Base-by-base conservation (phyloP, 2,888 invertebrate species). In the Chalcis sispes region DNA sequence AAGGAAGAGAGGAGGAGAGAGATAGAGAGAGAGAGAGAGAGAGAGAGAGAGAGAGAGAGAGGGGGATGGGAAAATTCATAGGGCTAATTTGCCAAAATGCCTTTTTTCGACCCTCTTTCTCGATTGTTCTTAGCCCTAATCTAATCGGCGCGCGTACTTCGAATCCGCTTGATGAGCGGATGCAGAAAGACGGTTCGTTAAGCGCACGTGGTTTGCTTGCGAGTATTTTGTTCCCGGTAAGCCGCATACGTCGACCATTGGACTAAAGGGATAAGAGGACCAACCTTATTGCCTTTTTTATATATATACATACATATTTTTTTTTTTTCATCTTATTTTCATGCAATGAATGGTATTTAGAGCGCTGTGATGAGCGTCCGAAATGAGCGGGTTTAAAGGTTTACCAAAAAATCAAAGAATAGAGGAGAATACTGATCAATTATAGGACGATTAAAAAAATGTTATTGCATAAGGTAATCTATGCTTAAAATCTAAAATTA, bases 71-170 rank as follows among this genome's bases (percentile, higher is more conserved):
- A n/a, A n/a, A n/a, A n/a, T n/a, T n/a, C n/a, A n/a, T n/a, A n/a
- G 70, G 65, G 71, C 77, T 82, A 82, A 84, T 83, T 83, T 81
- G 65, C 77, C 72, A 78, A 79, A 83, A 82, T 80, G 67, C 72
- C 65, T 70, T 72, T 29, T 67, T 61, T 67, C 18, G 8, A 8
- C 29, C 70, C 59, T 72, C 69, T 20, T 20, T n/a, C 36, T 42
- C 50, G 54, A 54, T 42, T 29, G 64, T 72, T 54, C 72, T 64
- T 64, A 36, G n/a, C 27, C n/a, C 61, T 52, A 61, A 61, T 61
- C 61, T 61, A 42, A 42, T 61, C 25, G 42, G 61, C 15, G 25
- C 42, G 42, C 61, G 27, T 61, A 25, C 61, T 42, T 8, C 42
- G 32, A 18, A 46, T 13, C 25, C 42, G 7, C 61, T 23, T 7